These are phyloP conservation scores for Genyomyrus donnyi DNA, from an alignment of 2,113 vertebrate genomes.

Conservation along the genomic window DNA sequence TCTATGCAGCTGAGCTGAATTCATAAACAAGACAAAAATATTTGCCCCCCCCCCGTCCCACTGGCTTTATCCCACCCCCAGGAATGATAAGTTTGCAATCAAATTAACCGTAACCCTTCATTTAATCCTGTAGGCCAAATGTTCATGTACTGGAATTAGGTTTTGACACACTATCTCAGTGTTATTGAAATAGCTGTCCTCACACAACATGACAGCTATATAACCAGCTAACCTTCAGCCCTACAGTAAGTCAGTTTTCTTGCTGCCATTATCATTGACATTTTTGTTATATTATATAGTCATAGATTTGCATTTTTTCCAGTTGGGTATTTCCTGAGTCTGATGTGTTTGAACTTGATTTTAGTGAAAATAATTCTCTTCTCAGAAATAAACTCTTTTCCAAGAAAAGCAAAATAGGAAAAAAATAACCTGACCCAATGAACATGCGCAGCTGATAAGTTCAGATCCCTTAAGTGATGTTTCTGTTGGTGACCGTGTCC, in stretches of 20 bases:
- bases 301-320: background rate
- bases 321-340: background rate
- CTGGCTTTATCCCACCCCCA: background rate
- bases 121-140: background rate
- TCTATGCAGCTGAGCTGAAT: background rate
- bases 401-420: background rate
- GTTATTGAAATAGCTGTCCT: background rate
- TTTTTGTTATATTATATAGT: background rate
- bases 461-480: background rate
- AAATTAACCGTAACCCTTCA: background rate
- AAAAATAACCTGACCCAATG: background rate
- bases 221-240: background rate
- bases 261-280: background rate
- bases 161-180: background rate
- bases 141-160: background rate
- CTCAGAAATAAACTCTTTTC: background rate
- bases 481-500: background rate
- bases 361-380: background rate
- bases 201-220: background rate
- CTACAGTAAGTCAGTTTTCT: background rate
- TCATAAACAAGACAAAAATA: background rate
- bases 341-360: background rate
- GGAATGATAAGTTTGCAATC: background rate
- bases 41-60: background rate
- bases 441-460: background rate